Percentiles rank a stretch among this genome's conserved stretches.
Conservation (phyloP, 2,113 vertebrate genomes). For the Pseudopipra pipra region DNA sequence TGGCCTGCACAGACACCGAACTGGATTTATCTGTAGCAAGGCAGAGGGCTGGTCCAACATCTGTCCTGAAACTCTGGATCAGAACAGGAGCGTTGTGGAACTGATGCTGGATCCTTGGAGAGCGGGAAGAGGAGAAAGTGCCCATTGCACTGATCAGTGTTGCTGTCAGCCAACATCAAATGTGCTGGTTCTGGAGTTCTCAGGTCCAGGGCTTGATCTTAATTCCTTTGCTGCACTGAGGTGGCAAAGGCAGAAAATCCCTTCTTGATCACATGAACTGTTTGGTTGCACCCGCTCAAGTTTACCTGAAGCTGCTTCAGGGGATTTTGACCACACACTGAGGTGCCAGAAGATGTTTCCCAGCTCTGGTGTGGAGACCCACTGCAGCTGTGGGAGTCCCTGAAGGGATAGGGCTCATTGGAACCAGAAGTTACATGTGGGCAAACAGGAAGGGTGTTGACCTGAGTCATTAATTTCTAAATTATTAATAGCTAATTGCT, state of each 20-base stretch:
- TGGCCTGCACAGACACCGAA: not conserved
- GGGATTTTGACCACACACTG: not conserved
- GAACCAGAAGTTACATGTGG: not conserved
- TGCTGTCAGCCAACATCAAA: not conserved
- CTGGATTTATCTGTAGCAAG: not conserved
- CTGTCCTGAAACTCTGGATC: not conserved
- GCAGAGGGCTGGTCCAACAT: not conserved
- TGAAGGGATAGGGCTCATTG: not conserved
- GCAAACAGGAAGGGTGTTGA: not conserved
- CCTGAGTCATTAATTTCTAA: not conserved
- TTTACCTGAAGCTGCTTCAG: not conserved
- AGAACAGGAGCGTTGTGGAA: not conserved
- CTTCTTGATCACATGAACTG: not conserved
- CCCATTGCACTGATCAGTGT: fast-evolving
- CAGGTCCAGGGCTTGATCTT: not conserved
- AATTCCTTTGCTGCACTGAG: not conserved
- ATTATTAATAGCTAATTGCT: not conserved
- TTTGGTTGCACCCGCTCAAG: not conserved
- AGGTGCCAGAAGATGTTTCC: not conserved
- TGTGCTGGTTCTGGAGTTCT: not conserved
- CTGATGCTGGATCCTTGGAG: not conserved
- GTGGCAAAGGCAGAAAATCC: not conserved
- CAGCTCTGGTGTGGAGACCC: not conserved
- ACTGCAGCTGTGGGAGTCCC: not conserved
- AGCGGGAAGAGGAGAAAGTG: not conserved